Evolutionary conservation across 2,113 vertebrate species (phyloP).

Genomic region (Eubucco bourcierii): DNA sequence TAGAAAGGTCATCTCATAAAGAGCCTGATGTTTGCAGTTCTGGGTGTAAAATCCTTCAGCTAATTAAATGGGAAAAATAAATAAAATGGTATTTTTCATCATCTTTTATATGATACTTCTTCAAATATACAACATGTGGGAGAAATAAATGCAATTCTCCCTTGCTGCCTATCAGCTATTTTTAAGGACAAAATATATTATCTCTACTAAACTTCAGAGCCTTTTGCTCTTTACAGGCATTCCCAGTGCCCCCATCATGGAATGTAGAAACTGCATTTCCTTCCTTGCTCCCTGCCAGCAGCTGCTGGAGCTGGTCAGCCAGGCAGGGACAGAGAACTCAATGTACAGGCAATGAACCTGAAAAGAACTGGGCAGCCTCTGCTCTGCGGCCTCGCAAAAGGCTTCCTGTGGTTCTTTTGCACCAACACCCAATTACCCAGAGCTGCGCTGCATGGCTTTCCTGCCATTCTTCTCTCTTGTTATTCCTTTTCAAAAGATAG

Average conservation of each 20-base stretch:
- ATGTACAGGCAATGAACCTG: rapidly evolving
- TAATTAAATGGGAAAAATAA: background rate
- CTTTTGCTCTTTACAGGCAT: background rate
- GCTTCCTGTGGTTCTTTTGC: background rate
- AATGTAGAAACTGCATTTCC: rapidly evolving
- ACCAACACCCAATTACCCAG: background rate
- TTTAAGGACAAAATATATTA: background rate
- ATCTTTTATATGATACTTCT: background rate
- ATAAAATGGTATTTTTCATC: background rate
- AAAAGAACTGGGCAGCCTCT: background rate
- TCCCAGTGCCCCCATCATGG: background rate
- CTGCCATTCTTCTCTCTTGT: background rate
- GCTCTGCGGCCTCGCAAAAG: background rate
- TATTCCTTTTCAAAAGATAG: background rate
- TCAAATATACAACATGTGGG: background rate
- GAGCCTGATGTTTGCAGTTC: slow-evolving; percentile 16
- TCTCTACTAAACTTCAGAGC: background rate
- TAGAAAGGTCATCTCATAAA: slow-evolving; percentile 54
- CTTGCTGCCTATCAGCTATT: background rate
- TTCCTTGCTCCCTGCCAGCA: background rate
- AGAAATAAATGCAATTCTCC: background rate
- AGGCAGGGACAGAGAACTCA: background rate
- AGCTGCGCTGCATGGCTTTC: rapidly evolving
- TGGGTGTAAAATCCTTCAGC: background rate
- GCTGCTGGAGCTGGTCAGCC: background rate